These are phyloP conservation scores for Cuniculus paca DNA, from an alignment of 2,797 vertebrate genomes.

Conservation along the genomic window DNA sequence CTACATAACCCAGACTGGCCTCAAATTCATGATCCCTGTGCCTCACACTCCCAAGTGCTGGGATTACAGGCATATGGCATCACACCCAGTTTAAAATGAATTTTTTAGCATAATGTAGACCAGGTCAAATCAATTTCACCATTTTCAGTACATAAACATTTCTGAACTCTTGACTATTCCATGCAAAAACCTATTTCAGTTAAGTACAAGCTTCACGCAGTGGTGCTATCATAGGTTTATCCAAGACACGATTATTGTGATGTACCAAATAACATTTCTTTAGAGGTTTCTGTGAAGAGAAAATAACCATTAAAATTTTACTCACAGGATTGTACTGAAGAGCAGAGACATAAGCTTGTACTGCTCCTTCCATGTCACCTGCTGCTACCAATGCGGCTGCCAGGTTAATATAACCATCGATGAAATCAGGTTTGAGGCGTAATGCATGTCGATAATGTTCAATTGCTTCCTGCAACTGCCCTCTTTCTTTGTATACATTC, in stretches of 20 bases:
- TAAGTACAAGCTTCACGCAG: background rate
- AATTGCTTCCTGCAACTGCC: conserved; percentile 98
- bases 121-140: conserved; percentile 60
- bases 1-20: background rate
- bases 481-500: conserved; percentile 99
- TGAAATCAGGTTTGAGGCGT: conserved; percentile 99
- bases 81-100: background rate
- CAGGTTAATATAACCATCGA: conserved; percentile 99
- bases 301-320: conserved; percentile 77
- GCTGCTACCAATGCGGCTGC: conserved; percentile 98
- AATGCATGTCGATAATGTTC: conserved; percentile 98
- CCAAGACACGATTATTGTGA: background rate
- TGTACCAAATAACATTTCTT: conserved; percentile 3
- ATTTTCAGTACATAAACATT: conserved; percentile 66
- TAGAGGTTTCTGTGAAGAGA: conserved; percentile 50
- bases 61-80: background rate
- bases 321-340: conserved; percentile 99
- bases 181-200: conserved; percentile 22
- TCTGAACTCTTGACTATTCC: conserved; percentile 53
- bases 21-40: background rate
- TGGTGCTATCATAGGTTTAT: background rate
- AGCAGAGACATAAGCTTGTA: conserved; percentile 98
- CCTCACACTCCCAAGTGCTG: background rate
- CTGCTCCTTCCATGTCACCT: conserved; percentile 99
- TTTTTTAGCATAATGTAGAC: conserved; percentile 28